Conservation (phyloP, 2,113 vertebrate genomes). For the Sclerurus mexicanus region DNA sequence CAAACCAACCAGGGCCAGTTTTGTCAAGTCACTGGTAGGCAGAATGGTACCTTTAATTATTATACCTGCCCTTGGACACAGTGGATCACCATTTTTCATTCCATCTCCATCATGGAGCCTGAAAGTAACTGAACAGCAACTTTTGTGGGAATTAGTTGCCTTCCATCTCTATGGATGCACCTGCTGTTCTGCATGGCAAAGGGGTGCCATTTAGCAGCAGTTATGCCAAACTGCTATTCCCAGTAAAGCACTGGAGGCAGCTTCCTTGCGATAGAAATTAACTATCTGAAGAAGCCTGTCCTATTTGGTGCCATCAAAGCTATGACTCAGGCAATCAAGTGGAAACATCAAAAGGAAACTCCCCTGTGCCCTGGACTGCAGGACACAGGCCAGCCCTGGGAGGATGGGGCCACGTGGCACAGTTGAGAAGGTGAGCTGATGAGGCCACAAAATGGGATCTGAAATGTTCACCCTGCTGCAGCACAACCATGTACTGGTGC, state of each 20-base stretch:
- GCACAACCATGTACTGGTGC: not conserved
- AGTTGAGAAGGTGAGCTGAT: not conserved
- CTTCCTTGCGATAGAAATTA: not conserved
- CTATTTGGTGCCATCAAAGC: not conserved
- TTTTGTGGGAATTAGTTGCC: not conserved
- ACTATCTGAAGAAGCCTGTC: not conserved
- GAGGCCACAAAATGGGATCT: not conserved
- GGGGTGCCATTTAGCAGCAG: not conserved
- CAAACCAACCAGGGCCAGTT: not conserved
- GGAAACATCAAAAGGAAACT: not conserved
- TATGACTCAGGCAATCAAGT: not conserved
- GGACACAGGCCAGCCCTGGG: too few relatives aligned
- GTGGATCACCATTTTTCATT: not conserved
- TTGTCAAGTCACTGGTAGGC: not conserved
- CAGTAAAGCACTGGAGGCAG: not conserved
- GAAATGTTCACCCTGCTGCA: fast-evolving
- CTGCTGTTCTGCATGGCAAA: not conserved
- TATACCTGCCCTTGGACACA: not conserved
- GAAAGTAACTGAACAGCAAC: not conserved
- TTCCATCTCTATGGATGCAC: not conserved
- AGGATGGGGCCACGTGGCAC: not conserved
- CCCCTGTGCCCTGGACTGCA: not conserved
- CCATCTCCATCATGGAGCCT: not conserved
- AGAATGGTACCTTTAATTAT: not conserved
- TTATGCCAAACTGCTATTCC: not conserved